Base-by-base conservation (phyloP, 2,888 invertebrate genomes). In the Tetranychus piercei region DNA sequence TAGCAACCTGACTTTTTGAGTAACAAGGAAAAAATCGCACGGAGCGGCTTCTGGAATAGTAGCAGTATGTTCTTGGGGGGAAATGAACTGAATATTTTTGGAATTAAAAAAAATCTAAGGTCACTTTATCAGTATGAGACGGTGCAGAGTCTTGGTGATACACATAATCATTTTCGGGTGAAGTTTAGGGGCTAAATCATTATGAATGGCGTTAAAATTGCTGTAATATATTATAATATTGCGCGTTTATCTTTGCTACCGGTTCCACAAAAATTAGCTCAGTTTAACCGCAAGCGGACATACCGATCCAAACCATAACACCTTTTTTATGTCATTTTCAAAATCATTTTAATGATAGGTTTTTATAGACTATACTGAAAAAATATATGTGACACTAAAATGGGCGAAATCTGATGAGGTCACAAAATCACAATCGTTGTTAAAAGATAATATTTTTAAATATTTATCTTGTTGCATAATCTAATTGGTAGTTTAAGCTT, bases 121-220 rank as follows among this genome's bases (percentile, higher is more conserved):
- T 75, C 43, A 44, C 45, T 75, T 73, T 73, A 7, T 73, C 44
- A 20, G 55, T 8, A 64, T 75, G 75, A 43, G 73, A 44, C 2
- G 75, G 75, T 0, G 75, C 75, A 1, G 73, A 73, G 71, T 75
- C 75, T 45, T 75, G 75, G n/a, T 75, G 75, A n/a, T 73, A 73
- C 1, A 73, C 1, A 43, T 43, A 73, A 34, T 23, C 45, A 9
- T 23, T 71, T n/a, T 64, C 44, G 44, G 74, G 43, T 45, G 71
- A 45, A 71, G 22, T 70, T 66, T 5, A 43, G 44, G 44, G 9
- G 34, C 20, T 67, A 44, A 45, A 20, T 73, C 20, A 23, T 65
- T 9, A 55, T 44, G 64, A 73, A 73, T 5, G 73, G 73, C 3
- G 22, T 73, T 20, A 73, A 73, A 5, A 73, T 55, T 4, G 22